Conservation (phyloP, 2,797 vertebrate genomes). For the Sparidentex hasta region DNA sequence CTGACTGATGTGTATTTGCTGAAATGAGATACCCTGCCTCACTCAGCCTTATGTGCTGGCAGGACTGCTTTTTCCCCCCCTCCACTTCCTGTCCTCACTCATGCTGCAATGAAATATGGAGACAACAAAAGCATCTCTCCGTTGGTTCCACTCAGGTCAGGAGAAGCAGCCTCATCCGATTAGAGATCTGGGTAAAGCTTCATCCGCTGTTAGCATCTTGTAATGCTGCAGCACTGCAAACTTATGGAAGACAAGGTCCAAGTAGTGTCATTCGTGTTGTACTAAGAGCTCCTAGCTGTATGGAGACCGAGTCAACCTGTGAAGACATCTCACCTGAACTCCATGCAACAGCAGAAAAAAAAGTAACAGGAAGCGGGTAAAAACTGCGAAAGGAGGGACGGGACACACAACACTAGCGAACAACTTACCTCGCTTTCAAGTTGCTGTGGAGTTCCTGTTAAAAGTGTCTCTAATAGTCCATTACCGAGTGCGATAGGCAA, state of each 20-base stretch:
- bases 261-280: too few species aligned
- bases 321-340: slow-evolving; percentile 57
- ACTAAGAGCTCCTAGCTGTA: background rate
- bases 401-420: slow-evolving; percentile 34
- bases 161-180: slow-evolving; percentile 69
- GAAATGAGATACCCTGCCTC: slow-evolving; percentile 70
- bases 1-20: slow-evolving; percentile 60
- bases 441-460: slow-evolving; percentile 30
- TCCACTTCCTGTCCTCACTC: slow-evolving; percentile 53
- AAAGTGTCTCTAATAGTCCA: slow-evolving; percentile 77
- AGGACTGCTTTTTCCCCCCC: slow-evolving; percentile 28
- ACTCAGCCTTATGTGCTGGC: slow-evolving; percentile 40
- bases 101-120: slow-evolving; percentile 17
- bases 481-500: slow-evolving; percentile 47
- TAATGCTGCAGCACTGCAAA: slow-evolving; percentile 36
- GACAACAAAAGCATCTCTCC: slow-evolving; percentile 11
- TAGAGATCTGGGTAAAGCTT: slow-evolving; percentile 57
- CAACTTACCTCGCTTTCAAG: slow-evolving; percentile 76
- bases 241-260: slow-evolving; percentile 22
- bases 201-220: slow-evolving; percentile 50
- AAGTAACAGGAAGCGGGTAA: slow-evolving; percentile 71
- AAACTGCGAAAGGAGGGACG: slow-evolving; percentile 32
- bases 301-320: slow-evolving; percentile 2
- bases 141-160: slow-evolving; percentile 31
- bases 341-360: background rate